These are phyloP conservation scores for Myiagra hebetior DNA, from an alignment of 2,113 vertebrate species.

Conservation along the genomic window DNA sequence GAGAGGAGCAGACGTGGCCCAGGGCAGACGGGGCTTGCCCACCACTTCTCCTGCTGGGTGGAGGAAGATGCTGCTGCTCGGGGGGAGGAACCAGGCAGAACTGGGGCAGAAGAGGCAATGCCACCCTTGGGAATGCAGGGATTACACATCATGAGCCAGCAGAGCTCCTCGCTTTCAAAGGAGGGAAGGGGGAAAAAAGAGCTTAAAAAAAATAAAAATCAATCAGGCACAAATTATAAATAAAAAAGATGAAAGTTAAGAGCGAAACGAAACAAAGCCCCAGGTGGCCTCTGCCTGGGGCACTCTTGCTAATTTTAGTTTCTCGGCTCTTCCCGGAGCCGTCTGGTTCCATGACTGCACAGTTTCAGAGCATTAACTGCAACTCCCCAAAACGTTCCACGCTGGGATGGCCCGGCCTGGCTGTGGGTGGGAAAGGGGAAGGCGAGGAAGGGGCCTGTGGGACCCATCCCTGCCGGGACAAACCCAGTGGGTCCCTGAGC, in stretches of 20 bases:
- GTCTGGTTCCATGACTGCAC: not conserved
- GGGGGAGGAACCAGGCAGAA: not conserved
- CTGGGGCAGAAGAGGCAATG: not conserved
- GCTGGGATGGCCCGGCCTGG: not conserved
- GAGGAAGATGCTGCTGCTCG: not conserved
- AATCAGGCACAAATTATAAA: conserved; percentile 29
- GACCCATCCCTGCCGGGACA: rapidly evolving
- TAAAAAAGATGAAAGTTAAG: conserved; percentile 51
- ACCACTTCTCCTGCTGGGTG: rapidly evolving
- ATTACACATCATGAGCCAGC: not conserved
- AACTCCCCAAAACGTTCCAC: rapidly evolving
- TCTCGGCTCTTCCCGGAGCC: not conserved
- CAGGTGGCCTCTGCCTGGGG: conserved; percentile 38
- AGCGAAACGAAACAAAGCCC: conserved; percentile 12
- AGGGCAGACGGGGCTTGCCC: not conserved
- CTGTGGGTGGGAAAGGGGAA: rapidly evolving
- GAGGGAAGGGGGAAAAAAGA: not conserved
- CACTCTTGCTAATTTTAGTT: conserved; percentile 61
- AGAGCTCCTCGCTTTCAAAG: not conserved
- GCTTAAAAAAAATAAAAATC: not conserved
- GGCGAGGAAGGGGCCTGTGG: not conserved
- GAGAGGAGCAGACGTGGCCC: not conserved
- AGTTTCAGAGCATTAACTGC: not conserved
- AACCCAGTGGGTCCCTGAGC: rapidly evolving
- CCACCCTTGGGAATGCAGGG: not conserved